Conservation (phyloP, 2,113 vertebrate species). For the Chroicocephalus ridibundus region DNA sequence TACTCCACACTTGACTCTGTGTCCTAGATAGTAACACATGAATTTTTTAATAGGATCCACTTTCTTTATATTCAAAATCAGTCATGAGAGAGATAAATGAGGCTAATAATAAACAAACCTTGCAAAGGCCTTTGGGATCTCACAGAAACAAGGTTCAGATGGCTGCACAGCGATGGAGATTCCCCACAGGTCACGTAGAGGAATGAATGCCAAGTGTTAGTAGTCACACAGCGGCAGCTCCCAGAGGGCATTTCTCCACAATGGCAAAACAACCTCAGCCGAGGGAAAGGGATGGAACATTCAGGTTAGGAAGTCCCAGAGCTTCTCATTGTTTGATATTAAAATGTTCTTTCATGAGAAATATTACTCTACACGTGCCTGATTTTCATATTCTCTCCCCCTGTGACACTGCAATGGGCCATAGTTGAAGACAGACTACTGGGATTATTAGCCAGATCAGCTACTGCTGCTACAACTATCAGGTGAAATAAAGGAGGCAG, state of each 20-base stretch:
- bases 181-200: not conserved
- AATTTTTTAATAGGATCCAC: conserved; percentile 20
- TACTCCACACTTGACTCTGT: not conserved
- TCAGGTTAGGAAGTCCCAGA: not conserved
- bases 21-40: not conserved
- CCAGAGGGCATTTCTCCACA: not conserved
- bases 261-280: not conserved
- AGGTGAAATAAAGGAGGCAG: not conserved
- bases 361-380: not conserved
- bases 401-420: not conserved
- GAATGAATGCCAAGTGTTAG: conserved; percentile 8
- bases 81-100: conserved; percentile 43
- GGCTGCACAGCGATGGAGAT: conserved; percentile 15
- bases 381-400: not conserved
- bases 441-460: not conserved
- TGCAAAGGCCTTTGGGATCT: conserved; percentile 22
- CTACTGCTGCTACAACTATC: not conserved
- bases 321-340: not conserved
- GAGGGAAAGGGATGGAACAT: not conserved
- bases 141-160: conserved; percentile 35
- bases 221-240: not conserved
- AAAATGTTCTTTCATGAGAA: not conserved
- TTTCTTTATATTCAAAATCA: conserved; percentile 42
- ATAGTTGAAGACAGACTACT: not conserved
- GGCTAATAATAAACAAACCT: conserved; percentile 49